Base-by-base conservation (phyloP, 2,888 invertebrate species). In the Prionchulus punctatus region DNA sequence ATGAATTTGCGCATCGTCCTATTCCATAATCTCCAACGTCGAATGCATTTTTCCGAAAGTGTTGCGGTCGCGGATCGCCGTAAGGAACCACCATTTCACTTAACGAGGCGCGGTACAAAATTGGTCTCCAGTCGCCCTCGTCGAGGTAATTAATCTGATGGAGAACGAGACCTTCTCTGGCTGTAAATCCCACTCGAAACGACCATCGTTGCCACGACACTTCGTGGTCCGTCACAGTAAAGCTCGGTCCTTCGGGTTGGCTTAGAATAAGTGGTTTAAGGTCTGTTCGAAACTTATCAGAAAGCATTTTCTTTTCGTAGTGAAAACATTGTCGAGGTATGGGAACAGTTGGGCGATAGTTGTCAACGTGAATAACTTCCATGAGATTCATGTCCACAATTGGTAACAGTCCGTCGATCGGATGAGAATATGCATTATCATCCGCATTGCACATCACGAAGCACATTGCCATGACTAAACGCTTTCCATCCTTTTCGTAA, bases 191-290 rank as follows among this genome's bases (percentile, higher is more conserved):
- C 23, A 57, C 23, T 27, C 57, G 31, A 27, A 57, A 49, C 31
- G 28, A 23, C 57, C 57, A 57, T 26, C 58, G 58, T 58, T 58
- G 58, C 57, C 57, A 57, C 23, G n/a, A n/a, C n/a, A n/a, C n/a
- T n/a, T n/a, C n/a, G n/a, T n/a, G n/a, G n/a, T n/a, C n/a, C n/a
- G n/a, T n/a, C n/a, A n/a, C n/a, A n/a, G n/a, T 4, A 57, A 57
- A 57, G 53, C 57, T 57, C 26, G 58, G 58, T 36, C 57, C 57
- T 25, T 52, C 36, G 28, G 18, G 30, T 30, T 58, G 57, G 23
- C 30, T 30, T 18, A 58, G 58, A 4, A 57, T 49, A 25, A 57
- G 36, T 23, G 57, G 57, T 30, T 58, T 57, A 26, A 58, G 2
- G n/a, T 58, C 31, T n/a, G n/a, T n/a, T n/a, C n/a, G n/a, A n/a